Base-by-base conservation (phyloP, 37 sponge, comb jelly and placozoan genomes). In the Halichondria panicea region DNA sequence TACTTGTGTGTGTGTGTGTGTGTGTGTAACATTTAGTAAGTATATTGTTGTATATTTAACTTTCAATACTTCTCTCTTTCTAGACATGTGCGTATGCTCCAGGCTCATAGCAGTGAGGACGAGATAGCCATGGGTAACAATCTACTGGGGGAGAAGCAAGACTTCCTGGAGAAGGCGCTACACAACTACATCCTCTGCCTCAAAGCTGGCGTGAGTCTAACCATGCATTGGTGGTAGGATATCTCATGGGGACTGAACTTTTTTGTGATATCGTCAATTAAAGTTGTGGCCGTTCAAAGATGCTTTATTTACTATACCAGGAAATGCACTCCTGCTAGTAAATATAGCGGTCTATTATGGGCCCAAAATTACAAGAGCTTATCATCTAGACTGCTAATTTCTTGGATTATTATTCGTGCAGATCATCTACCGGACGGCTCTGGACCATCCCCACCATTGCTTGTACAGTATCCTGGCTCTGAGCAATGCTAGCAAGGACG, bases 391-490 rank as follows among this genome's bases (percentile, higher is more conserved):
- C n/a, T n/a, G n/a, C n/a, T n/a, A n/a, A n/a, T n/a, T n/a, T n/a
- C n/a, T n/a, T n/a, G n/a, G n/a, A n/a, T n/a, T n/a, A n/a, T n/a
- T n/a, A n/a, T n/a, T n/a, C n/a, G n/a, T n/a, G 1, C 68, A 93
- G 94, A 70, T 89, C n/a, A 85, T 94, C 27, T 71, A 74, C 34
- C 75, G 71, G 0, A 43, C 68, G 0, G 68, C 77, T 11, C 11
- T 80, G 43, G 95, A 94, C 60, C 95, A 94, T 58, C 95, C 95
- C 19, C 66, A 85, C 41, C 95, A 94, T 39, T 73, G 78, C 32
- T 77, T 94, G 43, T 81, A 76, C 43, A 67, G 87, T 9, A 63
- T 91, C 44, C 74, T 94, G 71, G 95, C 95, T 12, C 85, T 94
- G 39, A 56, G 80, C 77, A 82, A 90, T 65, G 94, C 91, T 42